These are phyloP conservation scores for Poeciliopsis turrubarensis DNA, from an alignment of 2,113 vertebrate species.

Conservation along the genomic window DNA sequence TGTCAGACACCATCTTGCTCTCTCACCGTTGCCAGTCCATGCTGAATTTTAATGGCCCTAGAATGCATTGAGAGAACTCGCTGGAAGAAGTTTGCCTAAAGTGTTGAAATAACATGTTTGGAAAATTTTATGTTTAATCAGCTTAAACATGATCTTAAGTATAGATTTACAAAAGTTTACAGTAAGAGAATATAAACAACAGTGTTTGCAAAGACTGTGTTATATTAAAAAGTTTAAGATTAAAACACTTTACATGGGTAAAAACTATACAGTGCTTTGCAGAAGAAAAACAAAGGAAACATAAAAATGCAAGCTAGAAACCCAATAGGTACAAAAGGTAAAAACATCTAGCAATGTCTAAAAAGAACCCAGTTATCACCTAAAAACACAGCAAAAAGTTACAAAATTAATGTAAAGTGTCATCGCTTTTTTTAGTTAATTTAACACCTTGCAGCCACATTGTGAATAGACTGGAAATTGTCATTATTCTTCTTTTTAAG, in stretches of 20 bases:
- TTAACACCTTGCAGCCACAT: neutral
- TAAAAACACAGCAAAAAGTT: neutral
- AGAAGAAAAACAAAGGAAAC: too few species aligned
- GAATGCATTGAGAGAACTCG: slow-evolving; percentile 30
- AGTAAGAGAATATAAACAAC: slow-evolving; percentile 13
- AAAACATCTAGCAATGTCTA: neutral
- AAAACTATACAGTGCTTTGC: too few species aligned
- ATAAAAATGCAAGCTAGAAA: too few species aligned
- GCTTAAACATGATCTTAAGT: neutral
- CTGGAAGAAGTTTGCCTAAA: slow-evolving; percentile 43
- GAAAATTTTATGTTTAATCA: neutral
- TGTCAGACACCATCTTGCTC: slow-evolving; percentile 33
- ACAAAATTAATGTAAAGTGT: neutral
- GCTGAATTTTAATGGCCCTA: slow-evolving; percentile 61
- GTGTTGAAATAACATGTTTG: slow-evolving; percentile 9
- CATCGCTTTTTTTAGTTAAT: neutral
- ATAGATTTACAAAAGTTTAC: neutral
- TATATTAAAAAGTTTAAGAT: too few species aligned
- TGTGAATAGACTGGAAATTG: neutral
- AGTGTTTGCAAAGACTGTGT: too few species aligned
- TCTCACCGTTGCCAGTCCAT: slow-evolving; percentile 32
- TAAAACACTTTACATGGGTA: too few species aligned
- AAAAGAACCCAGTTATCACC: neutral
- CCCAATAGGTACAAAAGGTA: neutral
- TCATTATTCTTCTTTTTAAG: neutral